Evolutionary conservation across 2,888 invertebrate species (phyloP).

Genomic region (Chouioia cunea): DNA sequence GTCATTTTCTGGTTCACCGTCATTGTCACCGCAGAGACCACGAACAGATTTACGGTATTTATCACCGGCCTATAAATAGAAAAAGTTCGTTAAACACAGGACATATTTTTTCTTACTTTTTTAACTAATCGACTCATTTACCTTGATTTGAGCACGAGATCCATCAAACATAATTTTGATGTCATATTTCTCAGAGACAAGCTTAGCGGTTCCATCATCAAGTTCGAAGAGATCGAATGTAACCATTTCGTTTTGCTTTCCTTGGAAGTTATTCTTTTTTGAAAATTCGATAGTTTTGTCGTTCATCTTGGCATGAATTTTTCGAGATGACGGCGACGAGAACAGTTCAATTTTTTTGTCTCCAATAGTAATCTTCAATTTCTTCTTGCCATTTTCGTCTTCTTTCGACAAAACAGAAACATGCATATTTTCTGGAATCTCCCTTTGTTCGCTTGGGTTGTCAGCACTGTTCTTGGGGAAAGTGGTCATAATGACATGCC

Average conservation of each 20-base stretch:
- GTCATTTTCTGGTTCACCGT: conserved; percentile 73
- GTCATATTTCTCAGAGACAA: conserved; percentile 69
- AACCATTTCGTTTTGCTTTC: conserved; percentile 56
- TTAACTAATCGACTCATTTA: conserved; percentile 34
- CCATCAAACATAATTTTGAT: conserved; percentile 75
- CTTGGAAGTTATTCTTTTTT: conserved; percentile 57
- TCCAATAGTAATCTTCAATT: conserved; percentile 69
- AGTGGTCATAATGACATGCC: conserved; percentile 76
- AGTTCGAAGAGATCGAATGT: conserved; percentile 68
- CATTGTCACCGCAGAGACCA: conserved; percentile 79
- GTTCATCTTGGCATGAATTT: conserved; percentile 58
- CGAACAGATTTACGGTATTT: conserved; percentile 72
- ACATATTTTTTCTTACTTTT: neutral
- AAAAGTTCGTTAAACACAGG: no score
- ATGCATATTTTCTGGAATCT: conserved; percentile 65
- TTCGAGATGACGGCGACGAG: conserved; percentile 60
- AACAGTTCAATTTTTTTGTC: conserved; percentile 65
- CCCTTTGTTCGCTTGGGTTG: conserved; percentile 57
- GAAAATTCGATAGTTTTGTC: conserved; percentile 54
- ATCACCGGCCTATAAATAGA: conserved; percentile 56
- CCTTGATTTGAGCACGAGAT: conserved; percentile 68
- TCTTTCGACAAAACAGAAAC: conserved; percentile 68
- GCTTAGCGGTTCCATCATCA: conserved; percentile 71
- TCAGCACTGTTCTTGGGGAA: conserved; percentile 58
- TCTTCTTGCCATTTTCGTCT: conserved; percentile 64